Conservation (phyloP, 1,140 invertebrate species). For the Papilio glaucus region DNA sequence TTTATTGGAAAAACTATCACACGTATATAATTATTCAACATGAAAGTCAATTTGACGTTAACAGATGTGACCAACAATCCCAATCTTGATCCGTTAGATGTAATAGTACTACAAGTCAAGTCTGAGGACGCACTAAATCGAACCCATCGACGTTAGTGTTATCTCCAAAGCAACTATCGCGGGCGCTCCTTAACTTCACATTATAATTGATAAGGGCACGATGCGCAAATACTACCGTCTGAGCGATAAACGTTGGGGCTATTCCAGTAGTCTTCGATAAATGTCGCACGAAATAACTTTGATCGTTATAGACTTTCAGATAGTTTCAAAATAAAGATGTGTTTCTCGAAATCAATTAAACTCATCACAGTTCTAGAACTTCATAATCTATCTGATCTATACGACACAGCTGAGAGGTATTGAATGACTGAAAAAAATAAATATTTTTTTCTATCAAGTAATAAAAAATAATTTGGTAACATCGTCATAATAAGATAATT, state of each 20-base stretch:
- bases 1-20: background rate
- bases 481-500: no score
- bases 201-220: conserved; percentile 51
- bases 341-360: no score
- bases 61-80: background rate
- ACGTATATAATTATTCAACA: background rate
- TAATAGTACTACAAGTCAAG: conserved; percentile 13
- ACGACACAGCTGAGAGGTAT: no score
- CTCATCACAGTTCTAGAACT: no score
- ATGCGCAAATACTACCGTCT: conserved; percentile 52
- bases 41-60: background rate
- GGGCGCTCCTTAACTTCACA: conserved; percentile 61
- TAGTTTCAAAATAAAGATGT: background rate
- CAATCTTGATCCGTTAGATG: background rate
- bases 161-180: conserved; percentile 44
- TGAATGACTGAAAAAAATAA: no score
- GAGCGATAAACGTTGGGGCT: conserved; percentile 30
- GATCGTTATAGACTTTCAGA: background rate
- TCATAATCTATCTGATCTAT: no score
- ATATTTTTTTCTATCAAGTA: no score
- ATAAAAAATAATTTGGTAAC: no score
- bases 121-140: conserved; percentile 46
- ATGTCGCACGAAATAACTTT: background rate
- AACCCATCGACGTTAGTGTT: conserved; percentile 48
- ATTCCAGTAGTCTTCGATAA: conserved; percentile 8